Evolutionary conservation across 2,113 vertebrate species (phyloP), one percentile per base, ranked within the genome.

Genomic region (Callaeas wilsoni): DNA sequence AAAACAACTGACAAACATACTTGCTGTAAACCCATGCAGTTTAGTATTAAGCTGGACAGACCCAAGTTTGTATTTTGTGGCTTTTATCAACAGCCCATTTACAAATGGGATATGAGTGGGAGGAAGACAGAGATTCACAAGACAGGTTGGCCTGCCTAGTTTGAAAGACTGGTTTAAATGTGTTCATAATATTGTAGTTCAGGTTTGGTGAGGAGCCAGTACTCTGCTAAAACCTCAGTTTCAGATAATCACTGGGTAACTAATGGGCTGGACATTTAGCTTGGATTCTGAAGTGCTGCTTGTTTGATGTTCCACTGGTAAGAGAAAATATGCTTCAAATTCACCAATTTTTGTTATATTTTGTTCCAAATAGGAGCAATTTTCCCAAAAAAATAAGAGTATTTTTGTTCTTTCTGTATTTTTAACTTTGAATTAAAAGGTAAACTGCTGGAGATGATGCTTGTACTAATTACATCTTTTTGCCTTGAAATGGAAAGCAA

Each of bases 71-170:
- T 82, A 53, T 76, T 60, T 63, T 47, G 26, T 91, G 39, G 37
- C 69, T 97, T 97, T 96, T 89, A 74, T 96, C 84, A 92, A 50
- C 41, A 67, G 35, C 52, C 90, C 60, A 70, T 95, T 94, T 97
- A 86, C 33, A 50, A 76, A 85, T 46, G 35, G 78, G 49, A 6
- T 71, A 30, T 79, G 80, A 87, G n/a, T 67, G 67, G 21, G 90
- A 92, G 60, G 52, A 71, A 78, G 84, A 81, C 13, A 30, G 21
- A 53, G 37, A 44, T 59, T 78, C 15, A 55, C 9, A 49, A 33
- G 41, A 30, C 20, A 42, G 7, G 7, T 68, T 75, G 25, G 12
- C 29, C 26, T 76, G 18, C 47, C 55, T 83, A 68, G 23, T 50
- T 69, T 46, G 62, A 53, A 91, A 78, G 33, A 46, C 6, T 23